These are phyloP conservation scores for Elephantulus edwardii DNA, from an alignment of 2,113 vertebrate genomes.

Conservation along the genomic window DNA sequence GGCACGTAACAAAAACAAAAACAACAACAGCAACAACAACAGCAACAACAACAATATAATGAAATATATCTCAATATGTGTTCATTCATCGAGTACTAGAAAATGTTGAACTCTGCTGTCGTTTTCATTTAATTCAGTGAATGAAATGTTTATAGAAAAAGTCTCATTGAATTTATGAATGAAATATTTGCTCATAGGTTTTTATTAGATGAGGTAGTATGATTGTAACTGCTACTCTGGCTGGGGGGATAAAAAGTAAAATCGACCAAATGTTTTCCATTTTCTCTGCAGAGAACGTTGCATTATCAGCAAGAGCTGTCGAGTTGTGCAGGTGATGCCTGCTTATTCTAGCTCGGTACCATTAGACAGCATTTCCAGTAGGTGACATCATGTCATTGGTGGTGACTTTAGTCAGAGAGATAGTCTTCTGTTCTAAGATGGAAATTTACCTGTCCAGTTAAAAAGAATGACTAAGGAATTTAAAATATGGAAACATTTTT, in stretches of 20 bases:
- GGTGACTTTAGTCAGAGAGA: slow-evolving; percentile 52
- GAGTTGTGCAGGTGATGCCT: slow-evolving; percentile 53
- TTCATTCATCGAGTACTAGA: background rate
- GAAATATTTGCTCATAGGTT: slow-evolving; percentile 51
- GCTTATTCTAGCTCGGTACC: slow-evolving; percentile 52
- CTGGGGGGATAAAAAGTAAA: slow-evolving; percentile 51
- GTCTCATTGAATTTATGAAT: slow-evolving; percentile 56
- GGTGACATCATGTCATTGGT: slow-evolving; percentile 35
- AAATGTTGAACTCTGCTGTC: slow-evolving; percentile 9
- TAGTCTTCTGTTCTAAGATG: background rate
- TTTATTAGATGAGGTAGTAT: slow-evolving; percentile 16
- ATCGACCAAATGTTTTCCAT: slow-evolving; percentile 63
- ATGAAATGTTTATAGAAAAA: slow-evolving; percentile 43
- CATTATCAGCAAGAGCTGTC: slow-evolving; percentile 69
- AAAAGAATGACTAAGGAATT: slow-evolving; percentile 37
- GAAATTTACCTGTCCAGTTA: slow-evolving; percentile 29
- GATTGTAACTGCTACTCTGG: slow-evolving; percentile 10
- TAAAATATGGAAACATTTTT: slow-evolving; percentile 34
- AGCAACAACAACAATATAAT: no score
- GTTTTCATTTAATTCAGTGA: slow-evolving; percentile 41
- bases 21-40: no score
- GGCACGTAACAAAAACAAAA: no score
- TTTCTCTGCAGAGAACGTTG: slow-evolving; percentile 70
- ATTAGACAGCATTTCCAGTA: slow-evolving; percentile 69
- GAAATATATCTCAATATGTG: background rate